These are phyloP conservation scores for Ectropis grisescens DNA, from an alignment of 1,140 invertebrate species.

Conservation along the genomic window DNA sequence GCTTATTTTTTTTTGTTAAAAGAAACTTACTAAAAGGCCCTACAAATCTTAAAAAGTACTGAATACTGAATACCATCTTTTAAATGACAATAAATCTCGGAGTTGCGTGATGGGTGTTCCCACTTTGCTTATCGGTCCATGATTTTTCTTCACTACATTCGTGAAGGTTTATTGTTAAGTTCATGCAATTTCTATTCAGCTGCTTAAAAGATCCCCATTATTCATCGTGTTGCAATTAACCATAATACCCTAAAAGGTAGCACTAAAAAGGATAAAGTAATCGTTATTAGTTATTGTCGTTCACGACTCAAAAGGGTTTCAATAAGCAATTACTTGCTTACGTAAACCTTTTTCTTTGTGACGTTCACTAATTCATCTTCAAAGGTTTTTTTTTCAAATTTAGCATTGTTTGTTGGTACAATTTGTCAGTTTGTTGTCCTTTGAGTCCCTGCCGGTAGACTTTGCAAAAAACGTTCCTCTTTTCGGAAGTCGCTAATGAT, in stretches of 20 bases:
- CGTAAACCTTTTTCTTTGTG: slow-evolving; percentile 20
- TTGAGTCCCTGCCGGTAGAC: slow-evolving; percentile 41
- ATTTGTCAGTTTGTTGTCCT: slow-evolving; percentile 62
- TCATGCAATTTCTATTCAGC: too few relatives aligned
- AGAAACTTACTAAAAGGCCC: too few relatives aligned
- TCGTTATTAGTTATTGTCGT: slow-evolving; percentile 8
- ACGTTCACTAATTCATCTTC: slow-evolving; percentile 14
- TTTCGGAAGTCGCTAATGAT: slow-evolving; percentile 64
- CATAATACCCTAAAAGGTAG: slow-evolving; percentile 3
- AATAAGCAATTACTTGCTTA: slow-evolving; percentile 14
- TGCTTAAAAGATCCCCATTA: too few relatives aligned
- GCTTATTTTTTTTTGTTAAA: too few relatives aligned
- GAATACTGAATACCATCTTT: too few relatives aligned
- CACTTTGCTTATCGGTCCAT: too few relatives aligned
- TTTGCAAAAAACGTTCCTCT: slow-evolving; percentile 36
- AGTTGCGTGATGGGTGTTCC: too few relatives aligned
- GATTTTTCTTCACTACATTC: slow-evolving; percentile 6
- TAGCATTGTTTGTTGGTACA: slow-evolving; percentile 42
- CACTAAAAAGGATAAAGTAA: slow-evolving; percentile 5
- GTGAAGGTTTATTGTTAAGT: too few relatives aligned
- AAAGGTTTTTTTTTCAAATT: slow-evolving; percentile 22
- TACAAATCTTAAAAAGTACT: too few relatives aligned
- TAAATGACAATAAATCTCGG: too few relatives aligned
- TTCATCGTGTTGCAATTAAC: too few relatives aligned
- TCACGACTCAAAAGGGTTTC: slow-evolving; percentile 14